Evolutionary conservation across 2,113 vertebrate species (phyloP).

Genomic region (Oxygymnocypris stewartii): DNA sequence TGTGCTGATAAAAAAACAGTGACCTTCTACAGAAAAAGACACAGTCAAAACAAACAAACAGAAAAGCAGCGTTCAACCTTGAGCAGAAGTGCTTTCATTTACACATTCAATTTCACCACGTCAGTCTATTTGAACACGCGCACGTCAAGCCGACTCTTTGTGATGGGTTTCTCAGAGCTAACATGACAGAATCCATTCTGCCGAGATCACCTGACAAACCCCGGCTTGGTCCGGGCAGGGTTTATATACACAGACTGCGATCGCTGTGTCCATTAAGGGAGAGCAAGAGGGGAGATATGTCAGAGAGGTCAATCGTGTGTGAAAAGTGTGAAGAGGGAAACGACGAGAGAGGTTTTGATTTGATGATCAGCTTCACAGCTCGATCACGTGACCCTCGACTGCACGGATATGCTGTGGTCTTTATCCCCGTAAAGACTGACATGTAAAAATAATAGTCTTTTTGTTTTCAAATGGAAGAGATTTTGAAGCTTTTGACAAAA

Average conservation of each 20-base stretch:
- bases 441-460: not conserved
- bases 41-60: slow-evolving; percentile 30
- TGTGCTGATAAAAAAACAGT: not conserved
- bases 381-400: not conserved
- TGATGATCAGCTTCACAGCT: not conserved
- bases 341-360: not conserved
- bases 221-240: not conserved
- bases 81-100: slow-evolving; percentile 49
- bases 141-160: not conserved
- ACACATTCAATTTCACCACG: slow-evolving; percentile 36
- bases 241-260: not conserved
- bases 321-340: slow-evolving; percentile 30
- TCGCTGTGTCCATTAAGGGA: slow-evolving; percentile 5
- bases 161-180: slow-evolving; percentile 32
- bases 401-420: not conserved
- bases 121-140: slow-evolving; percentile 34
- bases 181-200: slow-evolving; percentile 39
- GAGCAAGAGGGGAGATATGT: not conserved
- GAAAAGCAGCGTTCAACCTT: slow-evolving; percentile 25
- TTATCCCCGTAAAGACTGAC: not conserved
- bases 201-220: slow-evolving; percentile 34
- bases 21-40: slow-evolving; percentile 19
- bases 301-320: slow-evolving; percentile 38
- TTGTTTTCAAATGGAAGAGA: not conserved
- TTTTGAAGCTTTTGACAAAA: not conserved